Evolutionary conservation across 2,888 invertebrate species (phyloP), one percentile per base, ranked within the genome.

Genomic region (Drosophila barbarae): DNA sequence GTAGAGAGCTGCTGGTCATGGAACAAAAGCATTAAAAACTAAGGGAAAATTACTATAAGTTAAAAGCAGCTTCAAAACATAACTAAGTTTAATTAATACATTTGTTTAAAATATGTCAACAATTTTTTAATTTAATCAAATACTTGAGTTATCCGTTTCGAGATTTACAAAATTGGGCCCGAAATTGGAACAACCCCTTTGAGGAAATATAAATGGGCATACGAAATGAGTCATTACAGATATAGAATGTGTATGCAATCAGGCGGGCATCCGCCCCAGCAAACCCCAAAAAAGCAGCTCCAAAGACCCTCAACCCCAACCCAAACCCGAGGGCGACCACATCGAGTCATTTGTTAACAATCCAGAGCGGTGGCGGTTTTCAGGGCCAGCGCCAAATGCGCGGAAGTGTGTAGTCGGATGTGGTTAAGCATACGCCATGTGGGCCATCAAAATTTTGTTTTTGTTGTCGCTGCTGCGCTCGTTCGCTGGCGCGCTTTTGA

Each of bases 331-430:
- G 72, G 59, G 35, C 66, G 63, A 82, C 79, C 79, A 63, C 79
- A 80, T 73, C 80, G 81, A 85, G 85, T 81, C 83, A 85, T 85
- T 81, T 81, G 81, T 81, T 81, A 85, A 85, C 81, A 81, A 83
- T 77, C 83, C 83, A 76, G 71, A 63, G 63, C 72, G 84, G 64
- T 63, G 61, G 61, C 76, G 81, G 81, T 83, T 85, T 84, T 85
- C 61, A 63, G 61, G 61, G 61, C 61, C 76, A 80, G 74, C 83
- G 74, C 81, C 81, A 83, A 82, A 85, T 82, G 85, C 77, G 84
- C 85, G 84, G 83, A 81, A 82, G 84, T 84, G 76, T 79, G 81
- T 82, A 79, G 80, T 84, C 72, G 77, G 83, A 85, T 83, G 85
- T 72, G 85, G 81, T 76, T 85, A 85, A 83, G 80, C 77, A 85